Base-by-base conservation (phyloP, 2,888 invertebrate genomes). In the Siphlonurus alternatus region DNA sequence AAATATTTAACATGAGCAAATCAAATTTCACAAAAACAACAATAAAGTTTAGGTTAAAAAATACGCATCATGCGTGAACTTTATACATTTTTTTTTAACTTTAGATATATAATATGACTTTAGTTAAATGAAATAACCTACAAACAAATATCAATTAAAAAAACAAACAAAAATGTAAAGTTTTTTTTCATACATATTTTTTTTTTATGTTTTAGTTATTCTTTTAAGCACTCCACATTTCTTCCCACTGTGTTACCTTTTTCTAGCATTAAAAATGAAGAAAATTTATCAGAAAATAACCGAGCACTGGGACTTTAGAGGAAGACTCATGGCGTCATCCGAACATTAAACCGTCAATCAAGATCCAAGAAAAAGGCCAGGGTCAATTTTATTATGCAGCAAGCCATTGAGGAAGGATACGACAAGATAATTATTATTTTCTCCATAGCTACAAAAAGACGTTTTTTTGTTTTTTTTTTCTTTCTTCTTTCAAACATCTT, bases 291-390 rank as follows among this genome's bases (percentile, higher is more conserved):
- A 38, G 15, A 38, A 10, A 38, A 38, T 38, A 38, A 38, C 38
- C 38, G 15, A 38, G 38, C 38, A 38, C 38, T 38, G 38, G 38
- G 38, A 38, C 15, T 38, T 56, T 56, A 56, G 5, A 56, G 61
- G 61, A 61, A 61, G 61, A 61, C 61, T 61, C 61, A 23, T 24
- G 61, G 18, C 61, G 22, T 23, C 61, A 19, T 61, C 61, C 61
- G 18, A 61, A 24, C 25, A 61, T 23, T 61, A 23, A 15, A 59
- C 61, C 61, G 65, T 64, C 65, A 71, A 66, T 72, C 73, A 70
- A 69, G 72, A 72, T 74, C 73, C 73, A 70, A 72, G 70, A 71
- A 72, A 67, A 69, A 71, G 70, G 73, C 73, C 73, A 71, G 70
- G 70, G 73, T 74, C 72, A 68, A 71, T 56, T 56, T 38, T 38